phyloP scores from a whole-genome alignment of 2,797 vertebrate genomes.

The Harpagifer antarcticus region DNA sequence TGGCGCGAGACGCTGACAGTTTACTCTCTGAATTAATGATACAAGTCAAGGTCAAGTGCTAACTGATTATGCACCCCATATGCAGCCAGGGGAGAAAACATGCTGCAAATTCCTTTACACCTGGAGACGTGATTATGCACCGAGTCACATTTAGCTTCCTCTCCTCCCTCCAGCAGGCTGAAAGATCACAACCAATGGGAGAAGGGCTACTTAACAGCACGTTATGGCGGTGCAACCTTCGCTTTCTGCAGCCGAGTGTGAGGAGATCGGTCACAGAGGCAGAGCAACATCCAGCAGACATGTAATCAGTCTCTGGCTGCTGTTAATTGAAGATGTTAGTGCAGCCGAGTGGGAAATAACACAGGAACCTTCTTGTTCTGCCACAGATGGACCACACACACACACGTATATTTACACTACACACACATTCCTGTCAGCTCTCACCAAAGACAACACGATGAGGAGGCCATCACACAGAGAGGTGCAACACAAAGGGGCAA shows the following conservation, averaged over 20 bases:
- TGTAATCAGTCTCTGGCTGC: conserved; percentile 81
- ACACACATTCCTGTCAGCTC: conserved; percentile 24
- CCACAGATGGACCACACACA: conserved; percentile 70
- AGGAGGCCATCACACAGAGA: conserved; percentile 7
- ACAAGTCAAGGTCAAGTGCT: conserved; percentile 82
- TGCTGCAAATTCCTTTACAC: conserved; percentile 73
- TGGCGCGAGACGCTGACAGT: conserved; percentile 77
- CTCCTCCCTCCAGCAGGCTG: conserved; percentile 27
- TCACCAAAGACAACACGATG: conserved; percentile 27
- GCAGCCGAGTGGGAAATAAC: conserved; percentile 83
- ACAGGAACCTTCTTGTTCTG: conserved; percentile 76
- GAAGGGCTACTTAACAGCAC: conserved; percentile 29
- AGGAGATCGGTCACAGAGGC: conserved; percentile 79
- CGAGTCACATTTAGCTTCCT: conserved; percentile 59
- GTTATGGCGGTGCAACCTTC: conserved; percentile 35
- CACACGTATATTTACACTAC: not conserved
- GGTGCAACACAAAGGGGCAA: not conserved
- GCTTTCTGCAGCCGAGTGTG: conserved; percentile 69
- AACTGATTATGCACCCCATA: conserved; percentile 76
- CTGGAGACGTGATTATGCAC: conserved; percentile 73
- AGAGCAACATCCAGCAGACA: conserved; percentile 78
- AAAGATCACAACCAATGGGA: conserved; percentile 29
- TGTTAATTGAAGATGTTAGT: conserved; percentile 86
- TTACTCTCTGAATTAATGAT: conserved; percentile 81
- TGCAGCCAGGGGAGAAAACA: conserved; percentile 63